Percentiles rank a stretch among this genome's conserved stretches.
These are phyloP conservation scores for Toxotes jaculatrix DNA, from an alignment of 2,113 vertebrate genomes.

Conservation along the genomic window DNA sequence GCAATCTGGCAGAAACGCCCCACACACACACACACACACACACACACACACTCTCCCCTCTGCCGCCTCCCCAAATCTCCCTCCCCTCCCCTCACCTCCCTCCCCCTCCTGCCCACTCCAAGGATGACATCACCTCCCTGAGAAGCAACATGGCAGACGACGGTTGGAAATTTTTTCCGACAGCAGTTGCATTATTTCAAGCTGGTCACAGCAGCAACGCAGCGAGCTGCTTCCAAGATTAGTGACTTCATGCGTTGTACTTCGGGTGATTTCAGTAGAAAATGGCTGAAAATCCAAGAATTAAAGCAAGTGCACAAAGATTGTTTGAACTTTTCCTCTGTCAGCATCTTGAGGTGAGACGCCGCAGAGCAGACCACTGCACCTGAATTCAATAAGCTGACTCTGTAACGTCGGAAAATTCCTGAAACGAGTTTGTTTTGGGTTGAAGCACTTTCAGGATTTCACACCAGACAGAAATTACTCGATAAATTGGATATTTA, in stretches of 20 bases:
- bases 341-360: no score
- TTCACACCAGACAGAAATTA: no score
- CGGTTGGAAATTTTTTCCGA: slow-evolving; percentile 45
- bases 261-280: not conserved
- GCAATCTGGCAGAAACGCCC: slow-evolving; percentile 67
- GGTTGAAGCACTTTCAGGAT: no score
- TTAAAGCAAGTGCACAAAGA: not conserved
- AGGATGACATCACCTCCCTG: slow-evolving; percentile 75
- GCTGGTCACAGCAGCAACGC: slow-evolving; percentile 3
- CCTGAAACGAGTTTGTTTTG: no score
- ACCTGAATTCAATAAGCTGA: no score
- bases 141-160: slow-evolving; percentile 55
- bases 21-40: no score
- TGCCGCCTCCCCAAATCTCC: slow-evolving; percentile 4
- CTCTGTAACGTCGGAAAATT: no score
- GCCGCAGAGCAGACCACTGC: no score
- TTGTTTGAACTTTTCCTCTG: not conserved
- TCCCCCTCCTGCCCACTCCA: slow-evolving; percentile 25
- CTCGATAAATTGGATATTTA: not conserved
- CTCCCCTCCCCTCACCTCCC: not conserved
- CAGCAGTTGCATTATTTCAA: slow-evolving; percentile 36
- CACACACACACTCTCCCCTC: no score
- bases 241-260: slow-evolving; percentile 6
- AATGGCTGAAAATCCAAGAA: not conserved
- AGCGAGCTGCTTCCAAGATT: not conserved